Percentiles rank a stretch among this genome's conserved stretches.
Conservation (phyloP, 2,888 invertebrate species). For the Aradus depressus region DNA sequence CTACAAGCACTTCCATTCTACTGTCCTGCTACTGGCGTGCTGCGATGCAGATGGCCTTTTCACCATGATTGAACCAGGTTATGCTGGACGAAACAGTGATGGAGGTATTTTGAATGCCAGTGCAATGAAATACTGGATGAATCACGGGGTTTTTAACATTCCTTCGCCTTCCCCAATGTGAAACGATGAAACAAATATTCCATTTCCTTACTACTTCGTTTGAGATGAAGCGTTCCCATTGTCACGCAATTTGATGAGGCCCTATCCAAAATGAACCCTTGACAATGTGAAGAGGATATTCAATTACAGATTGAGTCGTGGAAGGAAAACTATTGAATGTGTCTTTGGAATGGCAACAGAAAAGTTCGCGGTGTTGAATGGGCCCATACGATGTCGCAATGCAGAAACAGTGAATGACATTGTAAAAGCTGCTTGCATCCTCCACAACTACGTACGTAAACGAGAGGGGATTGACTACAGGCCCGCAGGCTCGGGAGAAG, state of each 20-base stretch:
- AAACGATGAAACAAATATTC: conserved; percentile 10
- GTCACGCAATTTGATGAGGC: conserved; percentile 29
- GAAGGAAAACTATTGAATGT: conserved; percentile 25
- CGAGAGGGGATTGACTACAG: too few relatives aligned
- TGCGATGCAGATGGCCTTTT: conserved; percentile 34
- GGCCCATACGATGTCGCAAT: too few relatives aligned
- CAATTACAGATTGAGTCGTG: conserved; percentile 30
- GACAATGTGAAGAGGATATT: conserved; percentile 28
- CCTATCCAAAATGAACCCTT: conserved; percentile 29
- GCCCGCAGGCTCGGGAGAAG: too few relatives aligned
- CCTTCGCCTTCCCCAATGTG: conserved; percentile 19
- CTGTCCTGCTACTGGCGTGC: conserved; percentile 31
- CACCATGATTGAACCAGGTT: conserved; percentile 33
- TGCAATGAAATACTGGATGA: conserved; percentile 26
- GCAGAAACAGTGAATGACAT: too few relatives aligned
- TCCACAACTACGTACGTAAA: too few relatives aligned
- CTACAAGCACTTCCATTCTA: conserved; percentile 33
- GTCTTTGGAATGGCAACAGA: conserved; percentile 25
- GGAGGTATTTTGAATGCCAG: conserved; percentile 31
- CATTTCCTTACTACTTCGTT: conserved; percentile 28
- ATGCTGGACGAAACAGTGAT: conserved; percentile 33
- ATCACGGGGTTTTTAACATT: conserved; percentile 20
- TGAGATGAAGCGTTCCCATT: conserved; percentile 30
- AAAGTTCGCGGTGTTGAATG: too few relatives aligned
- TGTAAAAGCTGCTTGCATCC: too few relatives aligned